Base-by-base conservation (phyloP, 2,797 vertebrate genomes). In the Luscinia megarhynchos region DNA sequence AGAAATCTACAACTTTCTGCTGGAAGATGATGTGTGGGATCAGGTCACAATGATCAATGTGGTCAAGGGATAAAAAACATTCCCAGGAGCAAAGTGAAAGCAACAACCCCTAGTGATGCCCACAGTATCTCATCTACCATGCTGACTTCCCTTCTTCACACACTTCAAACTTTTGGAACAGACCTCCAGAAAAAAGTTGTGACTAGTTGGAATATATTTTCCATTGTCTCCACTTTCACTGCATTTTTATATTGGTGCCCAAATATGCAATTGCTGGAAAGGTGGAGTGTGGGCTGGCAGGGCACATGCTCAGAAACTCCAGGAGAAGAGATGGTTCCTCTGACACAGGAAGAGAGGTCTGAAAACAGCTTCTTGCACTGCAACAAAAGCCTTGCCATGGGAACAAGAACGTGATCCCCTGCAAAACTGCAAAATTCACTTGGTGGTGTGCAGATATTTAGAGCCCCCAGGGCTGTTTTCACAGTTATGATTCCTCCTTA, bases 71-170 rank as follows among this genome's bases (percentile, higher is more conserved):
- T n/a, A 54, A 76, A 79, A 80, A 34, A 19, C 15, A 26, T 1
- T 12, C 11, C 53, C 53, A 38, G 19, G 72, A 85, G 30, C 3
- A 6, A 61, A 63, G 16, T 11, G 38, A 88, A 51, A 40, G 19
- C 57, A 79, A 43, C 21, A 91, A 9, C 23, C 12, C 8, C 15
- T 17, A 15, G 11, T 3, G 7, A 64, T 48, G 13, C 16, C 32
- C 16, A 24, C 40, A 30, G 1, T 1, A 34, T 7, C 30, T 54
- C 40, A n/a, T 3, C 22, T 10, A 54, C 23, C 1, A 7, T 0
- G 2, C 29, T 57, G 46, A 12, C 13, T n/a, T 38, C 4, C 10
- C n/a, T 50, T 34, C 34, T 40, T 59, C 48, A 58, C 0, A 0
- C 15, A 43, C 10, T 63, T 87, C 26, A 63, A 59, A 57, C 12